Conservation (phyloP, 2,888 invertebrate genomes). For the Leptopilina drosophilae region DNA sequence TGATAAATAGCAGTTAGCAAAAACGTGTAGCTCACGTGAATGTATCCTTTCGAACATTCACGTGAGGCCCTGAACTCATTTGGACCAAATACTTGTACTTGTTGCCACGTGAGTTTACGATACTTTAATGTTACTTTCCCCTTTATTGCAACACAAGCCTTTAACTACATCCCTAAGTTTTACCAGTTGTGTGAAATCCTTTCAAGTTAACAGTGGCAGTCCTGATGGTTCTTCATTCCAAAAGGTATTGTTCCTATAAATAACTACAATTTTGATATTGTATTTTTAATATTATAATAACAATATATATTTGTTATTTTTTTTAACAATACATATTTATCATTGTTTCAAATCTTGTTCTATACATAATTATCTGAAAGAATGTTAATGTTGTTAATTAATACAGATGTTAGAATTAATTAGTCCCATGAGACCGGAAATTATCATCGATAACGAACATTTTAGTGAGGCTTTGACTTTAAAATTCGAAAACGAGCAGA, state of each 20-base stretch:
- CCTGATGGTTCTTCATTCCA: not conserved
- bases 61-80: slow-evolving; percentile 46
- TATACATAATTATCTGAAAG: not conserved
- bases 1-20: not conserved
- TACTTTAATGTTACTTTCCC: slow-evolving; percentile 51
- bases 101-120: slow-evolving; percentile 52
- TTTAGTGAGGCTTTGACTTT: slow-evolving; percentile 65
- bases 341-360: not conserved
- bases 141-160: not conserved
- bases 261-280: not conserved
- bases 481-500: slow-evolving; percentile 58
- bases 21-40: slow-evolving; percentile 63
- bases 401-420: slow-evolving; percentile 64
- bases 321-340: no score
- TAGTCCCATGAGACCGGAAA: slow-evolving; percentile 58
- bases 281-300: not conserved
- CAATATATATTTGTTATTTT: no score
- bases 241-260: not conserved
- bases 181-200: slow-evolving; percentile 55
- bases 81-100: slow-evolving; percentile 48
- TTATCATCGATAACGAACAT: slow-evolving; percentile 62
- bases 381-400: not conserved
- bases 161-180: slow-evolving; percentile 43
- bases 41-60: slow-evolving; percentile 58
- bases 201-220: slow-evolving; percentile 40